Evolutionary conservation across 2,888 invertebrate genomes (phyloP).

Genomic region (Nebria brevicollis): DNA sequence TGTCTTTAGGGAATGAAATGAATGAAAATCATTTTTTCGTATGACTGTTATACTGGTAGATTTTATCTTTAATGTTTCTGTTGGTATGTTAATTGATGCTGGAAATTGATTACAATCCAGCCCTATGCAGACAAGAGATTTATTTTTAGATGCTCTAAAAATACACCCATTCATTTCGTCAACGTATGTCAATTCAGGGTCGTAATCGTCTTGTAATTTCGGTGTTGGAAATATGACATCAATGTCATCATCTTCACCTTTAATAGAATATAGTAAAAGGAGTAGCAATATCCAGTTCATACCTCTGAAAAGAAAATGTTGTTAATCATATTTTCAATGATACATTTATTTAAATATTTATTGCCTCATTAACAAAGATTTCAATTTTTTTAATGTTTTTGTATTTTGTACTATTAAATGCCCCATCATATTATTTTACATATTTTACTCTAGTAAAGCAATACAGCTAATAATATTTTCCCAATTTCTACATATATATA

Average conservation of each 20-base stretch:
- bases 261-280: neutral
- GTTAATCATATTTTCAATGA: neutral
- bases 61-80: constrained; percentile 28
- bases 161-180: constrained; percentile 23
- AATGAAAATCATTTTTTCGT: constrained; percentile 61
- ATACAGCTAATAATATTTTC: too few relatives aligned
- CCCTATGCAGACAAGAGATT: constrained; percentile 30
- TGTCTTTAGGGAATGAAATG: constrained; percentile 60
- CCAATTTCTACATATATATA: too few relatives aligned
- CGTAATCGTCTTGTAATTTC: constrained; percentile 15
- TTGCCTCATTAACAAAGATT: too few relatives aligned
- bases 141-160: constrained; percentile 28
- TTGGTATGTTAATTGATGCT: constrained; percentile 13
- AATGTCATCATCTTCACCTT: constrained; percentile 15
- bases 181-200: constrained; percentile 16
- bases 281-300: constrained; percentile 6
- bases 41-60: constrained; percentile 54
- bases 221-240: constrained; percentile 24
- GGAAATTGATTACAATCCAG: constrained; percentile 19
- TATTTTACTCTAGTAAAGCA: too few relatives aligned
- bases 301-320: neutral
- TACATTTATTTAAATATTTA: neutral
- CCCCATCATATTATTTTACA: too few relatives aligned
- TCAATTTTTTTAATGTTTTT: too few relatives aligned
- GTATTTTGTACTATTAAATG: too few relatives aligned